phyloP scores from a whole-genome alignment of 2,888 invertebrate genomes.

The Leptothorax acervorum region DNA sequence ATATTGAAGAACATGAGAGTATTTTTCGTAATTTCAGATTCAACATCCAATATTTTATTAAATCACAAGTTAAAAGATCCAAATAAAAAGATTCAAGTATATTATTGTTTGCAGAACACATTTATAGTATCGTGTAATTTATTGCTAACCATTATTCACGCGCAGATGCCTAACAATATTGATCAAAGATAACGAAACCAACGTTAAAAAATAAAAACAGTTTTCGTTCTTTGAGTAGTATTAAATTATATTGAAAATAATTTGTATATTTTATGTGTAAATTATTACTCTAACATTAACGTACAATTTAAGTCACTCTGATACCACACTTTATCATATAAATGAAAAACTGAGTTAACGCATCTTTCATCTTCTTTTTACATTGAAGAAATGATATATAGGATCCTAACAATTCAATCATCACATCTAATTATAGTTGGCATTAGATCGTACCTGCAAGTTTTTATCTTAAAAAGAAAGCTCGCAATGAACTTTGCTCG shows the following conservation, averaged over 20 bases:
- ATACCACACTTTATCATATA: not conserved
- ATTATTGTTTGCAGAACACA: not conserved
- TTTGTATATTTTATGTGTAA: not conserved
- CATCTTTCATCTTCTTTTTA: not conserved
- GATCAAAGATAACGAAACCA: not conserved
- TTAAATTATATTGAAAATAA: not conserved
- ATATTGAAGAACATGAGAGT: not conserved
- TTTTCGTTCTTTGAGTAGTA: not conserved
- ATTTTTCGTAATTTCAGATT: constrained; percentile 1
- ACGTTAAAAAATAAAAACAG: not conserved
- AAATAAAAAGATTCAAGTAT: not conserved
- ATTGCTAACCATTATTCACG: not conserved
- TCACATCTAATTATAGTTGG: constrained; percentile 2
- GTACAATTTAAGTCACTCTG: not conserved
- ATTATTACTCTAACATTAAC: not conserved
- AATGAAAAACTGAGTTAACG: not conserved
- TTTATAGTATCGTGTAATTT: not conserved
- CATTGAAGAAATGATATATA: not conserved
- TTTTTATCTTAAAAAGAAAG: not conserved
- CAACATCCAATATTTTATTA: not conserved
- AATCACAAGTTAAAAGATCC: not conserved
- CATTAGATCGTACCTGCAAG: not conserved
- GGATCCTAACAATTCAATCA: not conserved
- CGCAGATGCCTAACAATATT: not conserved
- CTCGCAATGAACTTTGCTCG: not conserved